Evolutionary conservation across 2,888 invertebrate species (phyloP).

Genomic region (Peribatodes rhomboidaria): DNA sequence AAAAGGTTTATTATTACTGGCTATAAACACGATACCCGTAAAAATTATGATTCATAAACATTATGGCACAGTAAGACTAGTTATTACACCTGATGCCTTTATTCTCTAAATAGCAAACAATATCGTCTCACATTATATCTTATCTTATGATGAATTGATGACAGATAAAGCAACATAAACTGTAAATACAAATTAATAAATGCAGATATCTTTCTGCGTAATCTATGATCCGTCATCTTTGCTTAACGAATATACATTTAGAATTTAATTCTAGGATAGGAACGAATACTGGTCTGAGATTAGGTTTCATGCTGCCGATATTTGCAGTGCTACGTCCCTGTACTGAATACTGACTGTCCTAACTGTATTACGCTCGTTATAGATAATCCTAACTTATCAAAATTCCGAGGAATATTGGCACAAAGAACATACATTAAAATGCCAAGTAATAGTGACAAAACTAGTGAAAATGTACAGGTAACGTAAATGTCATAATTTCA

Average conservation of each 20-base stretch:
- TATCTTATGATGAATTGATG: constrained; percentile 8
- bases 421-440: too few relatives aligned
- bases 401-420: not conserved
- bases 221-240: not conserved
- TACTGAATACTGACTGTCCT: too few relatives aligned
- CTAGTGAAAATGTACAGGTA: not conserved
- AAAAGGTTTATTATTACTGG: constrained; percentile 46
- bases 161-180: constrained; percentile 6
- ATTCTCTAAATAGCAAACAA: constrained; percentile 22
- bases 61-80: constrained; percentile 34
- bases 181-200: constrained; percentile 8
- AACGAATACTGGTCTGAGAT: not conserved
- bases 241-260: not conserved
- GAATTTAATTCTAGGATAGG: not conserved
- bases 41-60: constrained; percentile 39
- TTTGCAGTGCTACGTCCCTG: too few relatives aligned
- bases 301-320: not conserved
- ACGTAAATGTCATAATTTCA: constrained; percentile 8
- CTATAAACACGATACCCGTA: constrained; percentile 41
- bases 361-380: too few relatives aligned
- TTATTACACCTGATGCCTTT: constrained; percentile 31
- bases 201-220: constrained; percentile 1
- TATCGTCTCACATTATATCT: constrained; percentile 21
- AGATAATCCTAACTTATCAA: too few relatives aligned
- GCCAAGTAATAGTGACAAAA: not conserved